These are phyloP conservation scores for Calyptommatus sinebrachiatus DNA, from an alignment of 2,113 vertebrate species.

Conservation along the genomic window DNA sequence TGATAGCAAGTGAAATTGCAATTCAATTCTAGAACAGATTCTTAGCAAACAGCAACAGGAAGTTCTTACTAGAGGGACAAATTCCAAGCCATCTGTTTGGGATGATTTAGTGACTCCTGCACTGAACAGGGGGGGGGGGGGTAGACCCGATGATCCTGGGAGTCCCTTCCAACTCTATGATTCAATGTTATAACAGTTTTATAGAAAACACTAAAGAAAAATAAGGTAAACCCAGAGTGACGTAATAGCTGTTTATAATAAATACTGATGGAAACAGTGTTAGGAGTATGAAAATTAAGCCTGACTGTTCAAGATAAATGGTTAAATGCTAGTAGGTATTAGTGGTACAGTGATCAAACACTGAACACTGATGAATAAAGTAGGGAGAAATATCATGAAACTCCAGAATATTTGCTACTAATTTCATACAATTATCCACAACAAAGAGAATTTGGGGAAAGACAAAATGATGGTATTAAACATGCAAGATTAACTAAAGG, in stretches of 20 bases:
- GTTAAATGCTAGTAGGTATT: slow-evolving; percentile 62
- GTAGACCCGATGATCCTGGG: too few relatives aligned
- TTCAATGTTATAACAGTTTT: slow-evolving; percentile 17
- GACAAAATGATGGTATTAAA: slow-evolving; percentile 15
- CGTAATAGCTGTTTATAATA: slow-evolving; percentile 32
- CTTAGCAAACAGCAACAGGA: neutral
- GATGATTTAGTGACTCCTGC: too few relatives aligned
- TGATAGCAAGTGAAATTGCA: neutral
- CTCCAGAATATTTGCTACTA: slow-evolving; percentile 36
- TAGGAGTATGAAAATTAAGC: slow-evolving; percentile 54
- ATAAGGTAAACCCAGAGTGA: slow-evolving; percentile 5
- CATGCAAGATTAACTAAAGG: slow-evolving; percentile 37
- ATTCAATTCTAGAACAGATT: neutral
- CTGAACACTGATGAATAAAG: slow-evolving; percentile 67
- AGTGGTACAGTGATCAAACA: slow-evolving; percentile 59
- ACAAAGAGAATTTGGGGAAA: neutral
- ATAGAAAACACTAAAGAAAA: slow-evolving; percentile 33
- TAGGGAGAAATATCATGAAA: slow-evolving; percentile 43
- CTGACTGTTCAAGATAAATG: slow-evolving; percentile 60
- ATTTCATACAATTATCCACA: neutral
- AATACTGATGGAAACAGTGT: slow-evolving; percentile 33
- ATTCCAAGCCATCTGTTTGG: neutral
- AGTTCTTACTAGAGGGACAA: neutral
- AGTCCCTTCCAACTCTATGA: too few relatives aligned
- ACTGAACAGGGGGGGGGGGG: too few relatives aligned